Conservation (phyloP, 1,140 invertebrate genomes). For the Diachasmimorpha longicaudata region DNA sequence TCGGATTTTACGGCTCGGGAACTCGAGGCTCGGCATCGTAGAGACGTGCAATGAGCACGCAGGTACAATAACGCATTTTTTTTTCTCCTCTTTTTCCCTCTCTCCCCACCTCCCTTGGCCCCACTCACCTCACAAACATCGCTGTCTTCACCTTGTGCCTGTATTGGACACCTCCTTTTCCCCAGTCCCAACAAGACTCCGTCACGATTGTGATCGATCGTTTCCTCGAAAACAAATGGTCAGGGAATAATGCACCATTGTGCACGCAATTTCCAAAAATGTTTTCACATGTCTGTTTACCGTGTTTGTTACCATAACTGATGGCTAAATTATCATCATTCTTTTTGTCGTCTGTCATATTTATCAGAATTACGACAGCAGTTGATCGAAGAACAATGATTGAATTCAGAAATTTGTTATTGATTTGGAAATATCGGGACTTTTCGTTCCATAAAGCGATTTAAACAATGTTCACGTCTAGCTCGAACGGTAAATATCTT, state of each 20-base stretch:
- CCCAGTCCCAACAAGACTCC: conserved; percentile 34
- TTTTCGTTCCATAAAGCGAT: no score
- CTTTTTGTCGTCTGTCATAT: neutral
- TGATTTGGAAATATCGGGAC: no score
- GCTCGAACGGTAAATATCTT: no score
- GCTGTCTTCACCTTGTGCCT: neutral
- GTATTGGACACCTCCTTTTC: neutral
- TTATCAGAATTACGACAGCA: no score
- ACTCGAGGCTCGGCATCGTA: conserved; percentile 33
- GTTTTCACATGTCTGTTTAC: neutral
- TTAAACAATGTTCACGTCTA: no score
- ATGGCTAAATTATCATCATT: neutral
- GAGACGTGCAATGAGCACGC: conserved; percentile 25
- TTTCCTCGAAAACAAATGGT: conserved; percentile 9
- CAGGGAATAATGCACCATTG: neutral
- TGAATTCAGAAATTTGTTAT: no score
- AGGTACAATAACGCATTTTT: conserved; percentile 33
- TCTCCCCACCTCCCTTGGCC: neutral
- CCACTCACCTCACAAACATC: neutral
- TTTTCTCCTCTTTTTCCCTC: neutral
- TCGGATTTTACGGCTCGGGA: conserved; percentile 49
- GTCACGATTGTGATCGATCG: conserved; percentile 17
- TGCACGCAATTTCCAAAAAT: conserved; percentile 11
- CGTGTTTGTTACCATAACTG: neutral
- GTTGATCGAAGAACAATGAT: no score